Percentiles rank a stretch among this genome's conserved stretches.
These are phyloP conservation scores for Eupithecia abbreviata DNA, from an alignment of 2,888 invertebrate genomes.

Conservation along the genomic window DNA sequence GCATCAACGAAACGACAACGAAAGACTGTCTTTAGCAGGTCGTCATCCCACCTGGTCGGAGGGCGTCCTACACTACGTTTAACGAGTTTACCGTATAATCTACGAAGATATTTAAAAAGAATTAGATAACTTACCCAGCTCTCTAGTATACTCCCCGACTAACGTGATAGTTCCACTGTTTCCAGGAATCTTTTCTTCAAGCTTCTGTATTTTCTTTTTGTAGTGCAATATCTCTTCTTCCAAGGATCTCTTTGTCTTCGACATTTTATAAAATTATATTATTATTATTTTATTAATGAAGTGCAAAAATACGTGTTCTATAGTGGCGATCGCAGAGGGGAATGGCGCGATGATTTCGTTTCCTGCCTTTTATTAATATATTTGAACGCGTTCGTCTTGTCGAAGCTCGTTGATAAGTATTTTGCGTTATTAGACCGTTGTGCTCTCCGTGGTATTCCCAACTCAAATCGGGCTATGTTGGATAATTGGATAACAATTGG, in stretches of 20 bases:
- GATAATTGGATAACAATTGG: neutral
- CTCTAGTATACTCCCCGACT: neutral
- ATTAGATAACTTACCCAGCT: neutral
- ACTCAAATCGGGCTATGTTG: neutral
- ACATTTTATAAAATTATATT: neutral
- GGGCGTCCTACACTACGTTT: no score
- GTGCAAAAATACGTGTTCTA: neutral
- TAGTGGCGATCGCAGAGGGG: neutral
- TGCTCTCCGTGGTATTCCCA: neutral
- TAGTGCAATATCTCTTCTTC: constrained; percentile 6
- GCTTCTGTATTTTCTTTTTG: constrained; percentile 1
- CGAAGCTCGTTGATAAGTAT: neutral
- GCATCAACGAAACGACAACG: no score
- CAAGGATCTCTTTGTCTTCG: neutral
- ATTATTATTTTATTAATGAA: neutral
- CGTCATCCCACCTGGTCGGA: no score
- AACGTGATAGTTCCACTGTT: neutral
- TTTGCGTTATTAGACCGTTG: neutral
- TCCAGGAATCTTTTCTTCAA: neutral
- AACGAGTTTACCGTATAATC: neutral
- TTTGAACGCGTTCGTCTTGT: neutral
- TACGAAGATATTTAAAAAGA: neutral
- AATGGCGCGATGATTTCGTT: neutral
- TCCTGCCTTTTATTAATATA: neutral
- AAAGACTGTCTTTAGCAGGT: no score